Percentiles rank a stretch among this genome's conserved stretches.
phyloP scores from a whole-genome alignment of 2,888 invertebrate species.

The Camponotus fellah region DNA sequence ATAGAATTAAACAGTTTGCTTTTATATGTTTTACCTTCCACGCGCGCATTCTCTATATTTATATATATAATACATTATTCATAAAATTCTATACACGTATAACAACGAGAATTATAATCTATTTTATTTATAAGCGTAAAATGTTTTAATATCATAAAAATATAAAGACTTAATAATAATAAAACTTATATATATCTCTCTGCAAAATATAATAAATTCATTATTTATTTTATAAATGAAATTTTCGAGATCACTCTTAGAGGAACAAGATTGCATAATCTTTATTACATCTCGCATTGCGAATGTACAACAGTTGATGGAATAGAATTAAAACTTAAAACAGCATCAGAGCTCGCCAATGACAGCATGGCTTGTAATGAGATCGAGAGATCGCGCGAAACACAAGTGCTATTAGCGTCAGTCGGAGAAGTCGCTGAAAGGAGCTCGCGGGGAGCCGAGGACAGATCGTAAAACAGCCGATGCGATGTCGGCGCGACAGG shows the following conservation, averaged over 20 bases:
- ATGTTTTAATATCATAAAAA: conserved; percentile 4
- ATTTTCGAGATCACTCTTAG: neutral
- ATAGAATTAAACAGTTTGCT: conserved; percentile 39
- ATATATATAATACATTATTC: neutral
- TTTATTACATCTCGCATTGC: conserved; percentile 9
- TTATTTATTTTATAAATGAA: neutral
- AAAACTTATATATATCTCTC: neutral
- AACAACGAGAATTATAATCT: conserved; percentile 21
- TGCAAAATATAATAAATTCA: neutral
- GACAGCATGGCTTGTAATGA: neutral
- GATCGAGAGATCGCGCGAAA: conserved; percentile 46
- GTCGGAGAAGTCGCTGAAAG: conserved; percentile 53
- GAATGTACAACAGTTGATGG: conserved; percentile 6
- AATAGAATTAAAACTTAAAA: conserved; percentile 25
- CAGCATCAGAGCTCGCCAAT: neutral
- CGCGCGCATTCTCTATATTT: neutral
- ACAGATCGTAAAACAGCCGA: conserved; percentile 65
- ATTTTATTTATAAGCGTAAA: conserved; percentile 1
- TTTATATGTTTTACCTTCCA: neutral
- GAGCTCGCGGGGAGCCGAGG: conserved; percentile 53
- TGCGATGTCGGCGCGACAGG: conserved; percentile 60
- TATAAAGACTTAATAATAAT: conserved; percentile 5
- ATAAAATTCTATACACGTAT: conserved; percentile 8
- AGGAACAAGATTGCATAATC: neutral
- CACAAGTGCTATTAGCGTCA: conserved; percentile 68